A percentile compares a stretch with the other conserved stretches of the same genome.
phyloP scores from a whole-genome alignment of 64 coral and sea anemone genomes.

The Cladopsammia gracilis region DNA sequence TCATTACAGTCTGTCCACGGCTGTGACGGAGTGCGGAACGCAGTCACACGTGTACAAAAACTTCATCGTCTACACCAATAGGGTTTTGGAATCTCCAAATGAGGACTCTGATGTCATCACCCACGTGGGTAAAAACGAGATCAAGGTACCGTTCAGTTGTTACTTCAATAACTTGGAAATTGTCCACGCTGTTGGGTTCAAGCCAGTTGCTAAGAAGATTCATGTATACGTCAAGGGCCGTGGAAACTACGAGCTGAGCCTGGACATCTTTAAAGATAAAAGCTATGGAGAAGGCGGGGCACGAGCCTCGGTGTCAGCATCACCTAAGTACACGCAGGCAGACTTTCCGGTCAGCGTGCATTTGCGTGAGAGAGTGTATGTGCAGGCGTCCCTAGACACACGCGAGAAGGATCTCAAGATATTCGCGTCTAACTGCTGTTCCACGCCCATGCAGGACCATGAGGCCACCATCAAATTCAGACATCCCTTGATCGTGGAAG shows the following conservation, averaged over 20 bases:
- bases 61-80: slow-evolving; percentile 91
- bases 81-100: slow-evolving; percentile 76
- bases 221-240: slow-evolving; percentile 84
- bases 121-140: slow-evolving; percentile 73
- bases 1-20: slow-evolving; percentile 80
- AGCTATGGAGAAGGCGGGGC: slow-evolving; percentile 28
- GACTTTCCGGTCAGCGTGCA: slow-evolving; percentile 79
- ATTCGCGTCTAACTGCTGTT: slow-evolving; percentile 89
- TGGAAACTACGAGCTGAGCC: slow-evolving; percentile 71
- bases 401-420: slow-evolving; percentile 89
- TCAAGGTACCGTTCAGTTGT: slow-evolving; percentile 88
- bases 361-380: slow-evolving; percentile 79
- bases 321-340: slow-evolving; percentile 57
- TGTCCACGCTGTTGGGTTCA: slow-evolving; percentile 78
- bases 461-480: slow-evolving; percentile 80
- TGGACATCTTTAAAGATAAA: slow-evolving; percentile 83
- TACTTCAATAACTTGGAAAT: slow-evolving; percentile 88
- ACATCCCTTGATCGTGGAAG: slow-evolving; percentile 78
- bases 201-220: slow-evolving; percentile 68
- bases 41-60: slow-evolving; percentile 78
- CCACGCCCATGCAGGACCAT: slow-evolving; percentile 88
- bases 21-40: slow-evolving; percentile 77
- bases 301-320: neutral
- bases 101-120: slow-evolving; percentile 69
- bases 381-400: slow-evolving; percentile 78